Conservation (phyloP, 1,140 invertebrate genomes). For the Atta colombica region DNA sequence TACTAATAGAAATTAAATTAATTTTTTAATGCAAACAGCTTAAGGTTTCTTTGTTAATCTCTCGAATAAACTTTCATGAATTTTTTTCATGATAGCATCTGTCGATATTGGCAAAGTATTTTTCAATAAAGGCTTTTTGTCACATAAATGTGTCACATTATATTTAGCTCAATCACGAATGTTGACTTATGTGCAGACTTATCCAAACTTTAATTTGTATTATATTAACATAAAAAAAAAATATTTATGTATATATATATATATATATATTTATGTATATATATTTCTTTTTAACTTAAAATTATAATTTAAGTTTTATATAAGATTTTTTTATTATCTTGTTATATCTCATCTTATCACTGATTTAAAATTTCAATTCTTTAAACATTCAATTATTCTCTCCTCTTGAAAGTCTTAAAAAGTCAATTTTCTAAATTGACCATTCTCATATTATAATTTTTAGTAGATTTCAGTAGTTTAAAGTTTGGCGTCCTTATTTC, state of each 20-base stretch:
- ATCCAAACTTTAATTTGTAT: not conserved
- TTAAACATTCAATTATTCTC: not conserved
- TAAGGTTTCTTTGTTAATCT: not conserved
- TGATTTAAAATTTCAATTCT: not conserved
- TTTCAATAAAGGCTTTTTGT: slow-evolving; percentile 65
- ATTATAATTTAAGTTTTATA: not conserved
- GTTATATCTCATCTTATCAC: not conserved
- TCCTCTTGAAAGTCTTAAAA: not conserved
- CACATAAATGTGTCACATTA: not conserved
- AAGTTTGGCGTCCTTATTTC: not conserved
- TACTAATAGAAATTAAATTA: slow-evolving; percentile 41
- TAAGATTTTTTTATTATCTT: not conserved
- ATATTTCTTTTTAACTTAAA: not conserved
- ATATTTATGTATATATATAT: not conserved
- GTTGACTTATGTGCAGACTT: not conserved
- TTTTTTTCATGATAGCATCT: slow-evolving; percentile 47
- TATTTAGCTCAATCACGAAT: slow-evolving; percentile 41
- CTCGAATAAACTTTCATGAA: slow-evolving; percentile 47
- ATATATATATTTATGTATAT: slow-evolving; percentile 1
- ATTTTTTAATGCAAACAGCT: not conserved
- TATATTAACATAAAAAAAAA: not conserved
- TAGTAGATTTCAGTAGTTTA: not conserved
- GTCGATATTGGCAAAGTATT: slow-evolving; percentile 64
- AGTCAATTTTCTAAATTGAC: not conserved
- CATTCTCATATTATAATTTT: not conserved